A percentile compares a stretch with the other conserved stretches of the same genome.
These are phyloP conservation scores for Megaustenia siamemsis DNA, from an alignment of 2,888 invertebrate genomes.

Conservation along the genomic window DNA sequence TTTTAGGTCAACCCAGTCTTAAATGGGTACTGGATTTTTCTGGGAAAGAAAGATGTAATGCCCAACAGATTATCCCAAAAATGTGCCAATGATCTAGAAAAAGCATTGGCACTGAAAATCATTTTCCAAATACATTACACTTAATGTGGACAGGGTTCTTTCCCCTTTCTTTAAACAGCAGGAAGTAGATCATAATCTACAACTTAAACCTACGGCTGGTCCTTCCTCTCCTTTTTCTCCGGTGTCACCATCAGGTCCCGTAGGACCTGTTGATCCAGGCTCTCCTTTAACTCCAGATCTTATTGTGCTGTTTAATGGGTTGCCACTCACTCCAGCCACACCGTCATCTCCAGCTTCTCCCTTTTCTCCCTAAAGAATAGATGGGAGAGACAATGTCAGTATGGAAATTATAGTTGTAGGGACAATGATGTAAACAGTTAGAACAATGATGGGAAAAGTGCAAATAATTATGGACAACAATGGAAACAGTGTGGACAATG, in stretches of 20 bases:
- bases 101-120: too few relatives aligned
- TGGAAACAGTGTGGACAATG: neutral
- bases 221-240: constrained; percentile 35
- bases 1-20: too few relatives aligned
- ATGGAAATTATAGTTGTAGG: neutral
- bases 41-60: too few relatives aligned
- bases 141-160: too few relatives aligned
- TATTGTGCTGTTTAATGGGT: constrained; percentile 33
- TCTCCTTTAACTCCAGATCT: constrained; percentile 48
- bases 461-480: neutral
- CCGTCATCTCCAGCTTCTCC: constrained; percentile 61
- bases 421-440: neutral
- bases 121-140: too few relatives aligned
- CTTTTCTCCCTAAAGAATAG: constrained; percentile 53
- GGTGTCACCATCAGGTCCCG: constrained; percentile 2
- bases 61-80: too few relatives aligned
- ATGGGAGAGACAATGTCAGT: too few relatives aligned
- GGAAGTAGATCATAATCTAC: too few relatives aligned
- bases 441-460: neutral
- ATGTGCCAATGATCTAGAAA: too few relatives aligned
- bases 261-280: constrained; percentile 49
- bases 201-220: neutral
- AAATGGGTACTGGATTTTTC: too few relatives aligned
- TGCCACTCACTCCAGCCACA: constrained; percentile 39
- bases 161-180: too few relatives aligned